Percentiles rank a stretch among this genome's conserved stretches.
These are phyloP conservation scores for Campopleginae sp. DNA, from an alignment of 2,888 invertebrate genomes.

Conservation along the genomic window DNA sequence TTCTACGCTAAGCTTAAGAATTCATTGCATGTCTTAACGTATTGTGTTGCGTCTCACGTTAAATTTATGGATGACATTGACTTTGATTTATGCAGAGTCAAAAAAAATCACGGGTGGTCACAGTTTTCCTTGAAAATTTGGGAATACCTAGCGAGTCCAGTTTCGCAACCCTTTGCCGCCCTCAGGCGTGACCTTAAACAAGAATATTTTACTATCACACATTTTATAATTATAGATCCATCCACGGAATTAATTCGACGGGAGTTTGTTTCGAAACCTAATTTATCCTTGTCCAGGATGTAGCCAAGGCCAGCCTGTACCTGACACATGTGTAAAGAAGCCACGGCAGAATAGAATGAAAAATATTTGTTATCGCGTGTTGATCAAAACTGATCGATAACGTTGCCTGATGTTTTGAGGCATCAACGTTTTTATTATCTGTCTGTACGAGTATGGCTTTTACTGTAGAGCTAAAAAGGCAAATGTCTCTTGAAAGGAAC, in stretches of 20 bases:
- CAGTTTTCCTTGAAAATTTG: no score
- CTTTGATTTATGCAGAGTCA: no score
- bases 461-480: background rate
- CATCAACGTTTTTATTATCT: background rate
- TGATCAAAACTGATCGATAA: constrained; percentile 21
- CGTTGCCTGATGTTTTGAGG: background rate
- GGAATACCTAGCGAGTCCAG: no score
- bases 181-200: no score
- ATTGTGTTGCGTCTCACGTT: background rate
- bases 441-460: background rate
- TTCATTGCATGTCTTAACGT: background rate
- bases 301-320: background rate
- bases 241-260: background rate
- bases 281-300: constrained; percentile 10
- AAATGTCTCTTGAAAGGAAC: background rate
- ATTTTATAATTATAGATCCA: no score
- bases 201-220: no score
- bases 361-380: constrained; percentile 16
- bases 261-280: background rate
- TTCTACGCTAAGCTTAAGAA: background rate
- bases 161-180: no score
- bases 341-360: constrained; percentile 19
- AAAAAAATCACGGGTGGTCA: no score
- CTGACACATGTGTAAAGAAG: background rate
- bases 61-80: no score